Base-by-base conservation (phyloP, 1,140 invertebrate genomes). In the Apis laboriosa region DNA sequence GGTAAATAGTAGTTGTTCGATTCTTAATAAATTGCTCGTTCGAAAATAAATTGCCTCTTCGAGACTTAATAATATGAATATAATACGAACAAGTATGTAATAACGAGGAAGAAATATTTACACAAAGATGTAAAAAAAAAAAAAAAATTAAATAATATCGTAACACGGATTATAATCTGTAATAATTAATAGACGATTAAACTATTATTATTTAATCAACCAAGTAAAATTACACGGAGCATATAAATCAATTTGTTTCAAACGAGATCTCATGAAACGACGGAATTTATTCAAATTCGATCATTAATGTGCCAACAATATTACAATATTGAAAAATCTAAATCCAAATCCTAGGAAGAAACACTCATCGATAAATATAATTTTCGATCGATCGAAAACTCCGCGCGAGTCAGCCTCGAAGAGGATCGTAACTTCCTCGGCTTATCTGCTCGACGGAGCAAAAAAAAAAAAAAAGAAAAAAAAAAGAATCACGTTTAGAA, bases 401-500 rank as follows among this genome's bases (percentile, higher is more conserved):
- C 51, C 21, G 8, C 21, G 3, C 63, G 19, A 43, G 11, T 15
- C 61, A 55, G 49, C 13, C 2, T 15, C 63, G 51, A 64, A 56
- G 76, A 60, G 51, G 64, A 78, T 70, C 51, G 56, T 55, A 70
- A 78, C 77, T n/a, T n/a, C n/a, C 19, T 4, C 3, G 34, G 13
- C 66, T 78, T 70, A 70, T 70, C 66, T 43, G 21, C 55, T 8
- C 21, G n/a, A 13, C n/a, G 4, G 34, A 28, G 34, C 34, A 78
- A 70, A 71, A 43, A 43, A 7, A 43, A 43, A 24, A 24, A 24
- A 24, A 24, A 0, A 24, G 2, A 34, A 34, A 34, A 34, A 43
- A 43, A 43, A 43, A 70, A 60, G 34, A 12, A 28, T 43, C 34
- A 55, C 15, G n/a, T 58, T 70, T 43, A 78, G 77, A 78, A 78